A percentile compares a stretch with the other conserved stretches of the same genome.
Conservation (phyloP, 2,113 vertebrate genomes). For the Campylomormyrus tamandua region DNA sequence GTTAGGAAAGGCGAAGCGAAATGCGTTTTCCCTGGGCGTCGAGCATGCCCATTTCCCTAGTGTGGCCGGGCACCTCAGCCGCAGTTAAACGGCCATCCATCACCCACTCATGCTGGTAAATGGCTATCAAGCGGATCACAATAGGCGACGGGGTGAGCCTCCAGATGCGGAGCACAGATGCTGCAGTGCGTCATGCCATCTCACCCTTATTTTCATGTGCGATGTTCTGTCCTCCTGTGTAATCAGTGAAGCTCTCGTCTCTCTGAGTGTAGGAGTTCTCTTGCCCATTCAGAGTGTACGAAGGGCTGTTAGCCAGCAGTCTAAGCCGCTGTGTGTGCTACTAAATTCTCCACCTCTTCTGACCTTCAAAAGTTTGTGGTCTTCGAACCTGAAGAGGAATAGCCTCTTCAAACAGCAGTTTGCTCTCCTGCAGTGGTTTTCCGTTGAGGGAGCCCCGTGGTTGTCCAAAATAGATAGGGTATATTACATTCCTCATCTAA, state of each 20-base stretch:
- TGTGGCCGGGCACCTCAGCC: neutral
- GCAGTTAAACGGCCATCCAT: neutral
- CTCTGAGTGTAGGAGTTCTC: neutral
- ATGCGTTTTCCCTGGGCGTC: neutral
- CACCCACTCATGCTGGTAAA: neutral
- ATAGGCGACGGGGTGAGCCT: neutral
- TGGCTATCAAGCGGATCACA: neutral
- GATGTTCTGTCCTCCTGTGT: neutral
- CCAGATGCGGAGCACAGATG: neutral
- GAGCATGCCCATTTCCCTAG: neutral
- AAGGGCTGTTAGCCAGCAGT: neutral
- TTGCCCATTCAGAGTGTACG: neutral
- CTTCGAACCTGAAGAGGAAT: constrained; percentile 20
- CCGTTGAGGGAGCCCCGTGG: neutral
- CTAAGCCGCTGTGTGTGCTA: neutral
- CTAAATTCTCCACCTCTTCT: constrained; percentile 2
- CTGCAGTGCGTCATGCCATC: neutral
- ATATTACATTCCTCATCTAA: constrained; percentile 19
- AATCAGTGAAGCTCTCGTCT: neutral
- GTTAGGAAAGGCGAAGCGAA: neutral
- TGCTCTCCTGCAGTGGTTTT: neutral
- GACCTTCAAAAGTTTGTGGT: constrained; percentile 31
- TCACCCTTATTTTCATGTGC: neutral
- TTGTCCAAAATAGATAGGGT: constrained; percentile 1
- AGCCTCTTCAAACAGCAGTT: constrained; percentile 32